Conservation (phyloP, 2,797 vertebrate species). For the Echiichthys vipera region DNA sequence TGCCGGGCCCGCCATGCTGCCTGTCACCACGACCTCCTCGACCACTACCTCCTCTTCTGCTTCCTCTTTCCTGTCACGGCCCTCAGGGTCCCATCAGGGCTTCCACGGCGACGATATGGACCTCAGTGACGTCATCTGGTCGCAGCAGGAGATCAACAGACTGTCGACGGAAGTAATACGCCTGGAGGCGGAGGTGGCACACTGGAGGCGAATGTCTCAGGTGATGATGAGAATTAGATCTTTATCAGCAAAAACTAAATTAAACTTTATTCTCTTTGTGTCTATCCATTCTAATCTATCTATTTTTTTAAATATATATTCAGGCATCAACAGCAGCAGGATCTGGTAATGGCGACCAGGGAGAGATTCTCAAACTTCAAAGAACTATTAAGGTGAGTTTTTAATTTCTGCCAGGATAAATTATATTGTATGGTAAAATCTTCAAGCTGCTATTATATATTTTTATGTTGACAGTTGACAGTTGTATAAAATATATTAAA, state of each 20-base stretch:
- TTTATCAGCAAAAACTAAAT: neutral
- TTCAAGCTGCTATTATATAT: neutral
- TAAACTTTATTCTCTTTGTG: neutral
- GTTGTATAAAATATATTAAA: neutral
- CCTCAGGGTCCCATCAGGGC: slow-evolving; percentile 78
- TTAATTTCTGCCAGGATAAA: neutral
- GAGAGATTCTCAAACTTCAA: slow-evolving; percentile 90
- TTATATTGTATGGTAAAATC: neutral
- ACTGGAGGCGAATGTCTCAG: slow-evolving; percentile 93
- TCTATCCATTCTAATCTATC: neutral
- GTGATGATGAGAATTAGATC: slow-evolving; percentile 68
- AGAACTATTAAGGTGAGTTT: slow-evolving; percentile 90
- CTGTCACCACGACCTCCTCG: slow-evolving; percentile 70
- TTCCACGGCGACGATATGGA: slow-evolving; percentile 95
- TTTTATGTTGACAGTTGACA: neutral
- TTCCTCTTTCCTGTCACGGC: slow-evolving; percentile 81
- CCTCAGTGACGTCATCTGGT: slow-evolving; percentile 94
- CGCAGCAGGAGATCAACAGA: slow-evolving; percentile 97
- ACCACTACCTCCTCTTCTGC: slow-evolving; percentile 74
- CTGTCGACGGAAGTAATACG: slow-evolving; percentile 91
- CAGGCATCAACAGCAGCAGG: slow-evolving; percentile 87
- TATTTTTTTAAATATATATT: slow-evolving; percentile 46
- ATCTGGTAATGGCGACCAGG: slow-evolving; percentile 85
- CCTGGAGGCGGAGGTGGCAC: slow-evolving; percentile 91
- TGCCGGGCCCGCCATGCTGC: slow-evolving; percentile 67